Percentiles rank a stretch among this genome's conserved stretches.
These are phyloP conservation scores for Chaetophractus vellerosus DNA, from an alignment of 2,797 vertebrate genomes.

Conservation along the genomic window DNA sequence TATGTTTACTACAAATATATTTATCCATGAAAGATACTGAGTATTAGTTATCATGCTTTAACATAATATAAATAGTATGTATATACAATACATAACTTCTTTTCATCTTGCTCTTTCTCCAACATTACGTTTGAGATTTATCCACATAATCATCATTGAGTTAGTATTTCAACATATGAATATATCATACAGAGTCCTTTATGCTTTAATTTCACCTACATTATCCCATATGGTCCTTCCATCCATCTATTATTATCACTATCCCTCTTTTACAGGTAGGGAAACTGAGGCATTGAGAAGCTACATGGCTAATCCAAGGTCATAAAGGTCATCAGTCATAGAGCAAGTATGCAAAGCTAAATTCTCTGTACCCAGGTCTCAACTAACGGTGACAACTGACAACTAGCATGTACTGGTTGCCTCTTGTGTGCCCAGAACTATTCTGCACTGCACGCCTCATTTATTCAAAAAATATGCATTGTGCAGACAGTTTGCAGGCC, in stretches of 20 bases:
- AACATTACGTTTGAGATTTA: not conserved
- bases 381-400: not conserved
- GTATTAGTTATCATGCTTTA: not conserved
- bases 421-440: not conserved
- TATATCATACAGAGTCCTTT: not conserved
- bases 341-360: not conserved
- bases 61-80: not conserved
- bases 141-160: not conserved
- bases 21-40: conserved; percentile 28
- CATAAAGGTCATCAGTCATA: not conserved
- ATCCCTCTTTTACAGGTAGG: not conserved
- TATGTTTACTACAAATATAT: not conserved
- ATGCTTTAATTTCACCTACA: not conserved
- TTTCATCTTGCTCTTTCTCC: conserved; percentile 17
- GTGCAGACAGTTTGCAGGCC: not conserved
- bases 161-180: not conserved
- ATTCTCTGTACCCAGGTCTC: not conserved
- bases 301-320: not conserved
- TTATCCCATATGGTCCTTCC: not conserved
- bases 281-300: not conserved
- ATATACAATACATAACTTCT: not conserved
- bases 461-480: not conserved
- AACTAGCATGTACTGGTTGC: too few species aligned
- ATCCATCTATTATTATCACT: not conserved
- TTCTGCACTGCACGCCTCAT: not conserved